These are phyloP conservation scores for Philhelius pedissequus DNA, from an alignment of 2,888 invertebrate species.

Conservation along the genomic window DNA sequence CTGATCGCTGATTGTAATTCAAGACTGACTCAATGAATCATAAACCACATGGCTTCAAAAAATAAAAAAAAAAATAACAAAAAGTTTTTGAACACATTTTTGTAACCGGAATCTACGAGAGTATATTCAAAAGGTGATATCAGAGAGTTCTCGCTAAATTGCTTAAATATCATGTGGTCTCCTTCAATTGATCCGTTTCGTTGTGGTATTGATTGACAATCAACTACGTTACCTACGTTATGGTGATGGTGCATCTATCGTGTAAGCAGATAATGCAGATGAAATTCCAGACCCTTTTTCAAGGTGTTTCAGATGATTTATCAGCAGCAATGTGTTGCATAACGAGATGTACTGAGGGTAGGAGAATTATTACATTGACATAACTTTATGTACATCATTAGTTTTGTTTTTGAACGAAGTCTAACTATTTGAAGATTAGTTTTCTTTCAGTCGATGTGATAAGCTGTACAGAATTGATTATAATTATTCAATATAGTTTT, in stretches of 20 bases:
- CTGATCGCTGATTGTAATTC: slow-evolving; percentile 63
- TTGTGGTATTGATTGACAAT: slow-evolving; percentile 55
- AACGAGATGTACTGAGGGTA: not conserved
- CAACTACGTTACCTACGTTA: no score
- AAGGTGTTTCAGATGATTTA: not conserved
- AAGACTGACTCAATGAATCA: slow-evolving; percentile 63
- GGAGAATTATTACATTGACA: not conserved
- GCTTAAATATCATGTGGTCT: slow-evolving; percentile 39
- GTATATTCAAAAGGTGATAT: not conserved
- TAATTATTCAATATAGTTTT: no score
- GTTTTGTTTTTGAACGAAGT: not conserved
- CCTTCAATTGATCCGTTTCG: slow-evolving; percentile 30
- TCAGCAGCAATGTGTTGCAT: not conserved
- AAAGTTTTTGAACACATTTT: not conserved
- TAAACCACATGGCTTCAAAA: slow-evolving; percentile 47
- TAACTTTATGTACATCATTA: not conserved
- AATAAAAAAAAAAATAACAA: not conserved
- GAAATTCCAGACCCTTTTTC: slow-evolving; percentile 37
- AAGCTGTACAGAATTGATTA: no score
- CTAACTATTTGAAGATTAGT: not conserved
- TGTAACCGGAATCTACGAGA: not conserved
- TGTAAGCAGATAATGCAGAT: not conserved
- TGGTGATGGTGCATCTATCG: not conserved
- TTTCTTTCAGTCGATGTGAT: no score
- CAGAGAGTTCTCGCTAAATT: slow-evolving; percentile 13